Conservation (phyloP, 92 coral and sea anemone species). For the Epizoanthus illoricatus region DNA sequence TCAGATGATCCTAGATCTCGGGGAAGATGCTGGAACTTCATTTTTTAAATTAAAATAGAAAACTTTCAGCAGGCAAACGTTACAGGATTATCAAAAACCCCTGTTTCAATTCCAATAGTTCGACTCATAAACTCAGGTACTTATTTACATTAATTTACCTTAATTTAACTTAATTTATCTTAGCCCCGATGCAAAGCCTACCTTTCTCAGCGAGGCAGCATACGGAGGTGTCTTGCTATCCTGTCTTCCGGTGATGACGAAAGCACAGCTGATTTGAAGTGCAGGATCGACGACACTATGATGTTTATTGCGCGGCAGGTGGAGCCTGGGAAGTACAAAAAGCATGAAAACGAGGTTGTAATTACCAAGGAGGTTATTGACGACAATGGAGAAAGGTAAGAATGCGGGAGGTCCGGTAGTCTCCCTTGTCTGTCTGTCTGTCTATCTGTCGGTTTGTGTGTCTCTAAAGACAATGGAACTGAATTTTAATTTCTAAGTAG, state of each 20-base stretch:
- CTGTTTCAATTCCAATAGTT: no score
- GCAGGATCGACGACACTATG: not conserved
- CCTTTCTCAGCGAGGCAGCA: not conserved
- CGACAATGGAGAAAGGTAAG: not conserved
- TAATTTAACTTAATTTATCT: not conserved
- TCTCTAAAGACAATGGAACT: no score
- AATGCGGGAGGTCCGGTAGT: not conserved
- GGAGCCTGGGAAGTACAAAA: not conserved
- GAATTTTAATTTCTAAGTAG: no score
- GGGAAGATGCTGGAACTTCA: no score
- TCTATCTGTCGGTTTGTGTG: no score
- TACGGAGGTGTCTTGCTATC: not conserved
- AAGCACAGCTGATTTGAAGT: not conserved
- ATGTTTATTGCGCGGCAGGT: constrained; percentile 16
- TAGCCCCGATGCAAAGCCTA: constrained; percentile 31
- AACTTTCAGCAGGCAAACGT: no score
- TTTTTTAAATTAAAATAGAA: no score
- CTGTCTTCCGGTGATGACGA: not conserved
- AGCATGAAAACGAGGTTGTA: constrained; percentile 1
- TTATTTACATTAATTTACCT: no score
- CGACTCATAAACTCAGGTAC: no score
- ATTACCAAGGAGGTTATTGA: not conserved
- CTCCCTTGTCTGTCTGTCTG: no score
- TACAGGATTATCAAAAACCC: no score
- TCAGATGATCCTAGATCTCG: no score